phyloP scores from a whole-genome alignment of 2,113 vertebrate species.

The Stercorarius parasiticus region DNA sequence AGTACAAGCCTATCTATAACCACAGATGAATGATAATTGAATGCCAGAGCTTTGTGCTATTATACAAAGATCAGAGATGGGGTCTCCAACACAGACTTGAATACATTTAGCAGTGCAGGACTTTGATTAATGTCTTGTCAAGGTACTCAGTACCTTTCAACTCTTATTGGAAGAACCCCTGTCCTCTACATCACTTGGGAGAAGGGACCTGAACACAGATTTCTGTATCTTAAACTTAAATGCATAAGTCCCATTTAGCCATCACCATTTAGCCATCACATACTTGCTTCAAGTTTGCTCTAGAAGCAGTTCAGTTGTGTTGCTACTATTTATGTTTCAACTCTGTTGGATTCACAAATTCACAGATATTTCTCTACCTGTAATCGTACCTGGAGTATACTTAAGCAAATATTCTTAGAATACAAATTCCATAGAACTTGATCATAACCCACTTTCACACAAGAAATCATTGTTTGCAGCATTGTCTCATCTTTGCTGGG shows the following conservation, averaged over 20 bases:
- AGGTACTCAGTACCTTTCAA: background rate
- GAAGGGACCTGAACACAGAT: background rate
- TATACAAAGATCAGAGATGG: background rate
- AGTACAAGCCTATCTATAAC: background rate
- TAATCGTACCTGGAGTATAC: background rate
- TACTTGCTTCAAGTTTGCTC: background rate
- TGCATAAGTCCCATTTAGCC: accelerated
- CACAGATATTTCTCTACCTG: background rate
- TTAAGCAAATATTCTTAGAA: background rate
- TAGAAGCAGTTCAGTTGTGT: background rate
- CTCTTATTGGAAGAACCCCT: accelerated
- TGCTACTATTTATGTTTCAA: background rate
- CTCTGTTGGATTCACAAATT: background rate
- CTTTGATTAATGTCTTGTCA: background rate
- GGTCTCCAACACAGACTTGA: background rate
- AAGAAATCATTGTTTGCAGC: background rate
- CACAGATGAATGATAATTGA: background rate
- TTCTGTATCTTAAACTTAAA: background rate
- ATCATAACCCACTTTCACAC: background rate
- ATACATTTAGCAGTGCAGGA: background rate
- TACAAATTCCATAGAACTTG: background rate
- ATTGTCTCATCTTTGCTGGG: background rate
- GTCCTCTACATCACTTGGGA: background rate
- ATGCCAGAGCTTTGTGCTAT: background rate
- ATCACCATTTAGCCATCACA: background rate